Evolutionary conservation across 1,140 invertebrate species (phyloP), one percentile per base, ranked within the genome.

Genomic region (Ips nitidus): DNA sequence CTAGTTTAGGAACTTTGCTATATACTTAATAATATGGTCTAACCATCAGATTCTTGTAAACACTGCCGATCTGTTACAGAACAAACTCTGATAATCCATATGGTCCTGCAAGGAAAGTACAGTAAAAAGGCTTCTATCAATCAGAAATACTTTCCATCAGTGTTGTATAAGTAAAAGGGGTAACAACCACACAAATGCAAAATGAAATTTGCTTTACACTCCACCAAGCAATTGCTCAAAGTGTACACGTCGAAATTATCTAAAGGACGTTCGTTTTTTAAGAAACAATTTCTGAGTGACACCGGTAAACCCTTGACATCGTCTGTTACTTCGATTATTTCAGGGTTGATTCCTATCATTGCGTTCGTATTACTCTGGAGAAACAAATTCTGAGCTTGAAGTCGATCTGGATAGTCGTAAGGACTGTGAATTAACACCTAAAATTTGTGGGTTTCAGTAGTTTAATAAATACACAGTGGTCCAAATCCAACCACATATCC

Each of bases 151-250:
- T 7, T 1, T 41, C 36, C 41, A 37, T 42, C 6, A 50, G 45
- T 58, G 5, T 68, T 61, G 38, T 65, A 1, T 78, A 76, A 66
- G 78, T 80, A 86, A 70, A 83, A 83, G 0, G 88, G 88, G 1
- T 87, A 74, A 74, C 89, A 90, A 8, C 83, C 81, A 71, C 89
- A 90, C 1, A 74, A 73, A 1, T 76, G 65, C 1, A 79, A 75
- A 1, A 83, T 80, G 8, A 83, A 77, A 4, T 76, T 74, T 7
- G 83, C 77, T 36, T 85, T 81, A 71, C 86, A 86, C 61, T 85
- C 83, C 0, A 81, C 80, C 79, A 89, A 80, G 73, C 89, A 90
- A 73, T 90, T 90, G 61, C 85, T 81, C 67, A 85, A 88, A 0
- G 86, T 85, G 62, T 89, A 89, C 1, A 80, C 79, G 1, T 74